Evolutionary conservation across 2,888 invertebrate genomes (phyloP), one percentile per base, ranked within the genome.

Genomic region (Drosophila pseudotakahashii): DNA sequence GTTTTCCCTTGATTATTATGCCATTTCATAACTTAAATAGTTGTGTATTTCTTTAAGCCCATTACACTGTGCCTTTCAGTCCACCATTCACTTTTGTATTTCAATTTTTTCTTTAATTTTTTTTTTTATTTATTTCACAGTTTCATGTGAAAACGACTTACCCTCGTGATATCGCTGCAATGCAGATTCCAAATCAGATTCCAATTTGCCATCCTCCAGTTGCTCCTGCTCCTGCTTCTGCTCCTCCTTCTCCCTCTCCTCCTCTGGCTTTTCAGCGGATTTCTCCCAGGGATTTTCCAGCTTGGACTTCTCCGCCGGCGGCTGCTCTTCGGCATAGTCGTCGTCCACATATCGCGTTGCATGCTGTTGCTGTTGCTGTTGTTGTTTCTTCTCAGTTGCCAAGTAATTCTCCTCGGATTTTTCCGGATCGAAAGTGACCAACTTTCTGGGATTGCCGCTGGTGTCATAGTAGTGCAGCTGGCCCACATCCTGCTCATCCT

Each of bases 401-500:
- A 78, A 63, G 68, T 70, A 78, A 73, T 78, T 81, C 68, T 60
- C 70, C 14, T 41, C 32, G 10, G 75, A 59, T 48, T 76, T 73
- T 53, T 53, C 37, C 42, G 52, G 53, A 26, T 60, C 51, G 39
- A 51, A 50, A 34, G 32, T 45, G 48, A 54, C 34, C 45, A 59
- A 47, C 59, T 62, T 62, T 6, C 45, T 45, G 44, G 44, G 48
- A 16, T n/a, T 42, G 48, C 39, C 41, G 11, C 37, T 41, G 26
- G 66, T 54, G 34, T 59, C 77, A 41, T 75, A 81, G 58, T 73
- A 80, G 50, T 79, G 82, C 73, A 81, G 32, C 44, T 82, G 76
- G 26, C 76, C 81, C 57, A 81, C 72, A n/a, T 59, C 54, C 34
- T 69, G 44, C 26, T 58, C 54, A 14, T 39, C 16, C 16, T 42